These are phyloP conservation scores for Cephalophus harveyi DNA, from an alignment of 2,113 vertebrate species.

Conservation along the genomic window DNA sequence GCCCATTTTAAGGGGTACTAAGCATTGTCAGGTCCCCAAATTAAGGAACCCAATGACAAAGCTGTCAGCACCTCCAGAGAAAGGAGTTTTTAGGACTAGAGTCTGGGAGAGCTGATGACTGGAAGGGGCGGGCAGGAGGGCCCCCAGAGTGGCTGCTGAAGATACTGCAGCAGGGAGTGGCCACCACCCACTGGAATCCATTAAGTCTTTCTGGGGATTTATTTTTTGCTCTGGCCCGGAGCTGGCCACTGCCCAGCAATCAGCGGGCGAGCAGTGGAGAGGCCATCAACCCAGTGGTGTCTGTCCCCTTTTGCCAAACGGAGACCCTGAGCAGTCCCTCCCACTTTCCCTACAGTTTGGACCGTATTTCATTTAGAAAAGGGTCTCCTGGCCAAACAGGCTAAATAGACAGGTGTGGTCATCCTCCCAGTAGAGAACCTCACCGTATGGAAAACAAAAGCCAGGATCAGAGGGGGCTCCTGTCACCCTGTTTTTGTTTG, in stretches of 20 bases:
- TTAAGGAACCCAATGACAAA: background rate
- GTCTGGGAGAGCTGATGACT: background rate
- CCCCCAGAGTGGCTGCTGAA: background rate
- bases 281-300: background rate
- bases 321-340: background rate
- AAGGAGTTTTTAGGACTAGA: background rate
- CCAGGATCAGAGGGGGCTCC: constrained; percentile 16
- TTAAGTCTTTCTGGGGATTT: constrained; percentile 29
- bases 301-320: background rate
- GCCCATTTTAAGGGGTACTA: background rate
- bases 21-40: background rate
- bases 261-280: background rate
- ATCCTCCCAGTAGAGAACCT: background rate
- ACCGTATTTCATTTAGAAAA: background rate
- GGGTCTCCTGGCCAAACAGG: background rate
- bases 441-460: constrained; percentile 57
- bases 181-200: constrained; percentile 12
- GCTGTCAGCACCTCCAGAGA: constrained; percentile 12
- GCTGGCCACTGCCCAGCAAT: constrained; percentile 9
- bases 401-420: background rate
- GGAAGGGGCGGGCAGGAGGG: background rate
- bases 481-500: background rate
- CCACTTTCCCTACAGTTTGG: background rate
- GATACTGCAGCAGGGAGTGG: background rate
- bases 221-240: constrained; percentile 21